Conservation (phyloP, 2,113 vertebrate species). For the Dryoscopus gambensis region DNA sequence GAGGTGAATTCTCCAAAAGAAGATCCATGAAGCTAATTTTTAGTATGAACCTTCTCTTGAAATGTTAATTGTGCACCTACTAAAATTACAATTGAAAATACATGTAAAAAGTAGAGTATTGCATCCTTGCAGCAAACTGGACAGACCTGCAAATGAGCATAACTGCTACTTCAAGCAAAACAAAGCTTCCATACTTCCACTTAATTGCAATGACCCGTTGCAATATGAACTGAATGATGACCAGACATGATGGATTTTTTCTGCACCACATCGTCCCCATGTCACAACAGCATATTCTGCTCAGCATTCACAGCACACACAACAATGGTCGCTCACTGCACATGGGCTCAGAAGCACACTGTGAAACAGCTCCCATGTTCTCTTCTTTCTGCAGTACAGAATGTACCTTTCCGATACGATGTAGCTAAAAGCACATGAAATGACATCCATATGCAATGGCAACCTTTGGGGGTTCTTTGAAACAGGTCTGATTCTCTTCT, state of each 20-base stretch:
- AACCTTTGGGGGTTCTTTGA: background rate
- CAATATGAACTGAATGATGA: background rate
- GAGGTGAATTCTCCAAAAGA: background rate
- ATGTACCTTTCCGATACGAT: accelerated
- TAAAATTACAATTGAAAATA: background rate
- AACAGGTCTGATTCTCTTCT: background rate
- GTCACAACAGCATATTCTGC: background rate
- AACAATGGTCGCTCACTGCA: background rate
- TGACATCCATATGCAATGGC: accelerated
- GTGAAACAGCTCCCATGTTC: background rate
- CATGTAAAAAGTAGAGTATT: background rate
- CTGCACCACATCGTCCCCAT: accelerated
- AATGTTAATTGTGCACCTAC: background rate
- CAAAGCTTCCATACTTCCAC: background rate
- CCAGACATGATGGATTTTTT: background rate
- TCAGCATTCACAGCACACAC: background rate
- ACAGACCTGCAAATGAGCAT: background rate
- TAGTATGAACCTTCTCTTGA: background rate
- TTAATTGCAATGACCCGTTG: background rate
- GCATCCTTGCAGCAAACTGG: background rate
- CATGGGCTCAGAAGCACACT: accelerated
- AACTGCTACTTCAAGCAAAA: background rate
- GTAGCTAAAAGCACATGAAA: background rate
- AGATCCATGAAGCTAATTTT: background rate
- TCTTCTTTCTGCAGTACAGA: background rate